A percentile compares a stretch with the other conserved stretches of the same genome.
Conservation (phyloP, 2,888 invertebrate species). For the Ormyrus rosae region DNA sequence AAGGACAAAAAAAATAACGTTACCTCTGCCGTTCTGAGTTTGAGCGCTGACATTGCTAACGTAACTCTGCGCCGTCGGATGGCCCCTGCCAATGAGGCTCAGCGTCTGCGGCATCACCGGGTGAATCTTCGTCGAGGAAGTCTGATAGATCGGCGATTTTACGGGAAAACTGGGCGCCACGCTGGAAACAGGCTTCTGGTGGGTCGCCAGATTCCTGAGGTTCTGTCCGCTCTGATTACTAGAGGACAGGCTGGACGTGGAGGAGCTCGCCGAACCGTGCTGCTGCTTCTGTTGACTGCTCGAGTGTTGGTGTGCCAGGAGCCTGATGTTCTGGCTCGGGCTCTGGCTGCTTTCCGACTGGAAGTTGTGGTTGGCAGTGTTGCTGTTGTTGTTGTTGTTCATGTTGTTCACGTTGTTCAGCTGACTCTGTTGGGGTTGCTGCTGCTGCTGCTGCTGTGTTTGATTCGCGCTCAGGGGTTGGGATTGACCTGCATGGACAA, state of each 20-base stretch:
- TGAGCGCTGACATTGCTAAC: slow-evolving; percentile 52
- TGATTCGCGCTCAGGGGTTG: slow-evolving; percentile 62
- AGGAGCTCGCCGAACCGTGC: slow-evolving; percentile 76
- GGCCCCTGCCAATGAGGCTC: slow-evolving; percentile 72
- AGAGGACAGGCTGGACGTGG: slow-evolving; percentile 72
- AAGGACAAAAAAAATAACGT: background rate
- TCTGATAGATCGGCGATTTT: slow-evolving; percentile 86
- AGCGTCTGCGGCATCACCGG: slow-evolving; percentile 88
- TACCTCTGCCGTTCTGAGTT: slow-evolving; percentile 50
- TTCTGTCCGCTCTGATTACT: slow-evolving; percentile 61
- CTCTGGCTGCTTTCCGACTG: slow-evolving; percentile 64
- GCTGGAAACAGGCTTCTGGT: slow-evolving; percentile 91
- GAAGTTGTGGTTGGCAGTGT: slow-evolving; percentile 62
- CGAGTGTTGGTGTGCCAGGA: slow-evolving; percentile 61
- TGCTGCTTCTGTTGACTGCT: slow-evolving; percentile 68
- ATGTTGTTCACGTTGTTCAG: slow-evolving; percentile 63
- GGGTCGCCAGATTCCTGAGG: slow-evolving; percentile 72
- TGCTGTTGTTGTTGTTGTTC: slow-evolving; percentile 64
- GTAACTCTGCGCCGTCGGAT: slow-evolving; percentile 52
- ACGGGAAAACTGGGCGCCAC: slow-evolving; percentile 86
- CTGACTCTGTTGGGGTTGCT: slow-evolving; percentile 61
- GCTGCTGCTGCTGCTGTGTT: slow-evolving; percentile 62
- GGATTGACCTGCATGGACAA: slow-evolving; percentile 62
- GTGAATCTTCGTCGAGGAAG: slow-evolving; percentile 88
- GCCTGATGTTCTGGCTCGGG: slow-evolving; percentile 62